Percentiles rank a stretch among this genome's conserved stretches.
Conservation (phyloP, 2,797 vertebrate genomes). For the Dicrostonyx torquatus region DNA sequence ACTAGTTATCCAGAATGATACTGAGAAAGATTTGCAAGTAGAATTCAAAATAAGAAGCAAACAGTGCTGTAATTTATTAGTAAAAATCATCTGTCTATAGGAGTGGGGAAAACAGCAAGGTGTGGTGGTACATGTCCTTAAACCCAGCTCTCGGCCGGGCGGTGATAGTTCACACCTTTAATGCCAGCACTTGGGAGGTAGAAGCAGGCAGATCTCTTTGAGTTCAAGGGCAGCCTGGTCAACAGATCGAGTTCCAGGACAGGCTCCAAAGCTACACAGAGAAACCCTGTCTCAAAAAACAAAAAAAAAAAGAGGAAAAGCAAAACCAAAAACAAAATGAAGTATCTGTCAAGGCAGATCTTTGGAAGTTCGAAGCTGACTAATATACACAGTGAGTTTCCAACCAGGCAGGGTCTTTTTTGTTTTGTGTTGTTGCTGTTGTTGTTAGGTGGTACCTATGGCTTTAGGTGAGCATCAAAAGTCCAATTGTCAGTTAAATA, state of each 20-base stretch:
- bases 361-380: not conserved
- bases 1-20: not conserved
- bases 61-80: not conserved
- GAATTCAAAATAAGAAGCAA: not conserved
- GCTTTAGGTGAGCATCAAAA: not conserved
- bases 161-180: too few relatives aligned
- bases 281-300: too few relatives aligned
- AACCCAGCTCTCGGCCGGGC: not conserved
- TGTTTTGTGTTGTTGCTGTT: not conserved
- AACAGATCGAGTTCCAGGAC: too few relatives aligned
- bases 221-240: too few relatives aligned
- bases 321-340: too few relatives aligned
- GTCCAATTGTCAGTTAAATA: not conserved
- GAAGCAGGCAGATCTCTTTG: too few relatives aligned
- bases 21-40: not conserved
- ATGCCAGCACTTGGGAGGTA: too few relatives aligned
- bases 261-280: too few relatives aligned
- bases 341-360: not conserved
- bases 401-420: not conserved
- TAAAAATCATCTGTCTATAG: not conserved
- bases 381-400: not conserved
- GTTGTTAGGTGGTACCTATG: not conserved
- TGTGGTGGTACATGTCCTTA: not conserved
- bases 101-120: not conserved
- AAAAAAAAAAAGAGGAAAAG: too few relatives aligned